Base-by-base conservation (phyloP, 2,888 invertebrate species). In the Ommatoiulus sabulosus region DNA sequence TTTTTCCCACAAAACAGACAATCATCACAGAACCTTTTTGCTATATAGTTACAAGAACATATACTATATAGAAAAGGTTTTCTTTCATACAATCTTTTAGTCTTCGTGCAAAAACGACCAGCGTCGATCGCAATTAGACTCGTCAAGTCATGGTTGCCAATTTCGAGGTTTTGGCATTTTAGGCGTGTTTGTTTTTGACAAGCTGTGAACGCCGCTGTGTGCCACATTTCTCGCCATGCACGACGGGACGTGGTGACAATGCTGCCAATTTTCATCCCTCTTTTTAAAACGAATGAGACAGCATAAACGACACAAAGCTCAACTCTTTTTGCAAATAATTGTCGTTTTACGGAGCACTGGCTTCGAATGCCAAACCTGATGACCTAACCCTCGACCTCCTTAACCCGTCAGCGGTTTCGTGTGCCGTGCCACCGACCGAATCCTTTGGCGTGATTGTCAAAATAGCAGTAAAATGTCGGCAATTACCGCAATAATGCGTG, bases 161-260 rank as follows among this genome's bases (percentile, higher is more conserved):
- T 24, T 72, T 72, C 24, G 2, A 10, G 8, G 72, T 24, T 72
- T 72, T 24, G 10, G 7, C 10, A 24, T 72, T 4, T 24, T 24
- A 72, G 72, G 72, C 72, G 72, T 72, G 72, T 72, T 72, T 72
- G 72, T 72, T 72, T 72, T 72, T 72, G 8, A 72, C 72, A 72
- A 72, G 24, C 72, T 72, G 72, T 24, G 72, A 72, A 72, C 72
- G 10, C 7, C 24, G 10, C 72, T 10, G 24, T 72, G 72, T 72
- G 72, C 72, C 24, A 72, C 72, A 72, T 72, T 72, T 72, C 72
- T 12, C 72, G 72, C 72, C 72, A 24, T 72, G 72, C 72, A 72
- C 24, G 72, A 72, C 24, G 24, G 72, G 24, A 24, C 24, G 72
- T 72, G 20, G 72, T 24, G 72, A 72, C 72, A 72, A 72, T 24